These are phyloP conservation scores for Brachionus asplanchnoidis DNA, from an alignment of 1,140 invertebrate genomes.

Conservation along the genomic window DNA sequence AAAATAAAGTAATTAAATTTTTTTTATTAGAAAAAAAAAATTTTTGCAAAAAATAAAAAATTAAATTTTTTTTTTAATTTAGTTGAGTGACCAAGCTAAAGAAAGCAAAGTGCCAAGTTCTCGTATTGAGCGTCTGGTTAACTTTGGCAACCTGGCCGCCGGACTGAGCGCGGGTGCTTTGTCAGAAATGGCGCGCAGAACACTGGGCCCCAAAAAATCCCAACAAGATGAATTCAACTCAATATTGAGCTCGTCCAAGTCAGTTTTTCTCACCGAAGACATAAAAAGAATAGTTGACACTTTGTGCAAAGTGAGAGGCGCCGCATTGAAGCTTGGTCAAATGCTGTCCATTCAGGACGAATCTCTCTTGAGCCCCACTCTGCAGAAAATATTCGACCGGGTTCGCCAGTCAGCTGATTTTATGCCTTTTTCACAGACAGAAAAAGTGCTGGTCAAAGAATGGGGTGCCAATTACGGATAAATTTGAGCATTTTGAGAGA, in stretches of 20 bases:
- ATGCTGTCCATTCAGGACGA: slow-evolving; percentile 95
- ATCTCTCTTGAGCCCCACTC: slow-evolving; percentile 78
- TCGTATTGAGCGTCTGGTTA: slow-evolving; percentile 75
- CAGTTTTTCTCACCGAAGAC: slow-evolving; percentile 69
- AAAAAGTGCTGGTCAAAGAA: slow-evolving; percentile 76
- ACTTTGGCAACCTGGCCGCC: slow-evolving; percentile 81
- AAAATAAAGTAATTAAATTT: slow-evolving; percentile 10
- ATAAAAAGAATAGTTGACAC: slow-evolving; percentile 94
- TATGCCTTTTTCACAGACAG: slow-evolving; percentile 92
- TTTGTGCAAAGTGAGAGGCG: slow-evolving; percentile 88
- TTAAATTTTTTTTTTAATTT: background rate
- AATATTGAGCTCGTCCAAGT: slow-evolving; percentile 43
- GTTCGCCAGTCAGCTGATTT: slow-evolving; percentile 97
- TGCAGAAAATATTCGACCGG: slow-evolving; percentile 89
- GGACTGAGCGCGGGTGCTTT: slow-evolving; percentile 84
- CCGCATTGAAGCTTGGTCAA: slow-evolving; percentile 94
- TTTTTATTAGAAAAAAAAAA: too few relatives aligned
- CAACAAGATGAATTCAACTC: slow-evolving; percentile 31
- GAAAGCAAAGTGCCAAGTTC: slow-evolving; percentile 70
- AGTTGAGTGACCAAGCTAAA: slow-evolving; percentile 28
- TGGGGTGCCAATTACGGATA: slow-evolving; percentile 73
- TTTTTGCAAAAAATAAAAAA: too few relatives aligned
- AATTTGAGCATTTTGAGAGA: slow-evolving; percentile 74
- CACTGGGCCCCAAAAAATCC: slow-evolving; percentile 42
- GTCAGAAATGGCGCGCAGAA: slow-evolving; percentile 78